Conservation (phyloP, 1,140 invertebrate species). For the Cepaea nemoralis region DNA sequence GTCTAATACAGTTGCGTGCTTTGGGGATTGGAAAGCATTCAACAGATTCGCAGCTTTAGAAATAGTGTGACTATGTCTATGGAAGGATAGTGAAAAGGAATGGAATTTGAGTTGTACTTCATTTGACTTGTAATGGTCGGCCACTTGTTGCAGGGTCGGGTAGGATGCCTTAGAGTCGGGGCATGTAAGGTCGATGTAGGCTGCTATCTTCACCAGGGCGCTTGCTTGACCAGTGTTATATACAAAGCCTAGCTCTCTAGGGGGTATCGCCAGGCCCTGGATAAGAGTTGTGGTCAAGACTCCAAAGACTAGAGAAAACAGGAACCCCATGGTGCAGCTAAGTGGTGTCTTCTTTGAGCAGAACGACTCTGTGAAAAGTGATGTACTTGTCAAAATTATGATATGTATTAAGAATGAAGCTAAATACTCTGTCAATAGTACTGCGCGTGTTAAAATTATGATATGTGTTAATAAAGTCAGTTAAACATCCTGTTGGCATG, state of each 20-base stretch:
- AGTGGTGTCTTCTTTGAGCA: too few species aligned
- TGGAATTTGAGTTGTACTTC: conserved; percentile 41
- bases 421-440: too few species aligned
- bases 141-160: conserved; percentile 43
- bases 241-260: conserved; percentile 39
- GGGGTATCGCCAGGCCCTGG: conserved; percentile 37
- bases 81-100: conserved; percentile 53
- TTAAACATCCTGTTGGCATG: too few species aligned
- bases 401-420: too few species aligned
- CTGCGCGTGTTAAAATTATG: too few species aligned
- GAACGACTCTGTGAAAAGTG: too few species aligned
- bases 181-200: conserved; percentile 49
- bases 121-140: conserved; percentile 42
- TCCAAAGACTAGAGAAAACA: too few species aligned
- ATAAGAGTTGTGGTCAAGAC: not conserved
- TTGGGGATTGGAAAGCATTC: not conserved
- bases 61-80: conserved; percentile 48
- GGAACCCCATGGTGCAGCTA: too few species aligned
- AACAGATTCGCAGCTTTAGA: conserved; percentile 45
- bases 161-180: conserved; percentile 46
- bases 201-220: conserved; percentile 44
- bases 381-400: too few species aligned
- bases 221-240: conserved; percentile 34
- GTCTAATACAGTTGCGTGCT: not conserved
- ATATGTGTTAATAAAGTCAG: too few species aligned